These are phyloP conservation scores for Andricus curvator DNA, from an alignment of 2,888 invertebrate species.

Conservation along the genomic window DNA sequence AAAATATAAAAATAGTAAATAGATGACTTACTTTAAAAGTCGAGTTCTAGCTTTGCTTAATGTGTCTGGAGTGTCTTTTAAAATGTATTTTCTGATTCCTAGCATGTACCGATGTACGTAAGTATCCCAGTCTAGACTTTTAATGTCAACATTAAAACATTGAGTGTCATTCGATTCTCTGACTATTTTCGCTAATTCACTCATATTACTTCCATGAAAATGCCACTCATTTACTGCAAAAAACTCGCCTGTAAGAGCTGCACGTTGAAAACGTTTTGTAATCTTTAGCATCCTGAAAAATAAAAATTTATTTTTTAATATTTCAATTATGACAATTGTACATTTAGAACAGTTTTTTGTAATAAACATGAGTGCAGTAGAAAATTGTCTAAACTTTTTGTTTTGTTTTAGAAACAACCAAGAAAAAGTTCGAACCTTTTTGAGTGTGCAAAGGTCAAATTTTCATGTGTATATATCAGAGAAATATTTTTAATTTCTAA, in stretches of 20 bases:
- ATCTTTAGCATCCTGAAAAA: conserved; percentile 89
- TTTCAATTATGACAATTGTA: background rate
- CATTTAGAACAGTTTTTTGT: too few relatives aligned
- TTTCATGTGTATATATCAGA: too few relatives aligned
- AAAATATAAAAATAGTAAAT: background rate
- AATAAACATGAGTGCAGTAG: too few relatives aligned
- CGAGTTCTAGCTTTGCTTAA: conserved; percentile 84
- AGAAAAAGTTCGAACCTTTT: too few relatives aligned
- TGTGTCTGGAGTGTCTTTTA: conserved; percentile 87
- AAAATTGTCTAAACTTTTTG: too few relatives aligned
- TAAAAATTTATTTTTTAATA: background rate
- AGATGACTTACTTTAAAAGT: conserved; percentile 81
- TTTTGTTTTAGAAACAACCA: too few relatives aligned
- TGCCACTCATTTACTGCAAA: conserved; percentile 93
- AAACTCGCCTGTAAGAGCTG: conserved; percentile 89
- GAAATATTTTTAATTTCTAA: too few relatives aligned
- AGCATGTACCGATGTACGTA: conserved; percentile 90
- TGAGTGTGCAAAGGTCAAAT: too few relatives aligned
- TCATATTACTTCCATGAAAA: conserved; percentile 84
- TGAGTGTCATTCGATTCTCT: conserved; percentile 82
- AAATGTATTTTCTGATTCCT: conserved; percentile 90
- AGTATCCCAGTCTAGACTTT: conserved; percentile 86
- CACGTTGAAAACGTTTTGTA: conserved; percentile 88
- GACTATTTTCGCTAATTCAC: conserved; percentile 78
- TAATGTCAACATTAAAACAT: conserved; percentile 82